These are phyloP conservation scores for Rhyacophila evoluta DNA, from an alignment of 2,888 invertebrate genomes.

Conservation along the genomic window DNA sequence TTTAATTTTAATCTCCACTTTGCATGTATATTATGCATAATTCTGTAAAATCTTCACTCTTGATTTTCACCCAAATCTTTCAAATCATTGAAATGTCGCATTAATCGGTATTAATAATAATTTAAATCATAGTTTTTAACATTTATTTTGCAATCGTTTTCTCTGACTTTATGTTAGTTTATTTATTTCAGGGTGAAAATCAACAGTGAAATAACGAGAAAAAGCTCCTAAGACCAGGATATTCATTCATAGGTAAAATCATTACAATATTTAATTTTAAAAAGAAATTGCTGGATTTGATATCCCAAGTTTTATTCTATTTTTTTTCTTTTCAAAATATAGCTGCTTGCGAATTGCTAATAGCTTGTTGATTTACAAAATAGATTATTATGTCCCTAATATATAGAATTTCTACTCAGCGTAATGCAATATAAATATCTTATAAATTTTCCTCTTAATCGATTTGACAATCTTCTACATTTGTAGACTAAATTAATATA, in stretches of 20 bases:
- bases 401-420: not conserved
- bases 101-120: too few relatives aligned
- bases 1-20: too few relatives aligned
- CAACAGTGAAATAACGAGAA: constrained; percentile 33
- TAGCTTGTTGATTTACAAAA: not conserved
- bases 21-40: too few relatives aligned
- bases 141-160: constrained; percentile 14
- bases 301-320: not conserved
- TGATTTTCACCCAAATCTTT: too few relatives aligned
- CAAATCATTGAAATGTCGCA: too few relatives aligned
- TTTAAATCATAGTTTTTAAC: too few relatives aligned
- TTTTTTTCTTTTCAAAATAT: not conserved
- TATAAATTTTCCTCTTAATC: not conserved
- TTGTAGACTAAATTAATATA: too few relatives aligned
- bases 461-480: too few relatives aligned
- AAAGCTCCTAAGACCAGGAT: constrained; percentile 29
- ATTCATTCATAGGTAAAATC: constrained; percentile 11
- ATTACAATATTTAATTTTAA: not conserved
- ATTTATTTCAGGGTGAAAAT: constrained; percentile 47
- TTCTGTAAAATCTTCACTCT: too few relatives aligned
- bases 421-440: not conserved
- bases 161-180: constrained; percentile 35
- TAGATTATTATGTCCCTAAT: not conserved
- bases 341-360: constrained; percentile 11
- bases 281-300: not conserved